Conservation (phyloP, 2,113 vertebrate species). For the Phyllostomus hastatus region DNA sequence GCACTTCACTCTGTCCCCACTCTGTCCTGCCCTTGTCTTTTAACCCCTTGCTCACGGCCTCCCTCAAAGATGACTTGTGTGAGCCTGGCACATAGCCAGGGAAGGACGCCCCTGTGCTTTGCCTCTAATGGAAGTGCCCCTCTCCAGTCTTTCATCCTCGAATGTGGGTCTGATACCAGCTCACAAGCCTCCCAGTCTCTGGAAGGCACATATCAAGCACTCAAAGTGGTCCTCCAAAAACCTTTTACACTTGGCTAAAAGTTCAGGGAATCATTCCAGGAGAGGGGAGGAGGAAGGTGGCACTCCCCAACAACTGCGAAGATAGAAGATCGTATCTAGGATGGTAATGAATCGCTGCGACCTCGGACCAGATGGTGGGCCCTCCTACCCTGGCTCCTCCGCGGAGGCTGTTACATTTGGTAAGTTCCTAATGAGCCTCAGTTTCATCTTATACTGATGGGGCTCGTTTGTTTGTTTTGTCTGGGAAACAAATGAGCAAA, state of each 20-base stretch:
- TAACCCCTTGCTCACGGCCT: accelerated
- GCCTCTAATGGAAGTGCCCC: accelerated
- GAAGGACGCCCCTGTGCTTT: not conserved
- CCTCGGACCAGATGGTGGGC: no score
- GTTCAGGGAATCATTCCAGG: not conserved
- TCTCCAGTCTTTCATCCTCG: not conserved
- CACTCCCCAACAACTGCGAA: not conserved
- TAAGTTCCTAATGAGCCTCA: not conserved
- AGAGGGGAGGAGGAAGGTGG: not conserved
- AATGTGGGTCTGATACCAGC: not conserved
- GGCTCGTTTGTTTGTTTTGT: no score
- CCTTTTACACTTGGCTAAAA: not conserved
- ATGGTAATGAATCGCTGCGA: not conserved
- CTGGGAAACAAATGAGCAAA: no score
- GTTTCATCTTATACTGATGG: not conserved
- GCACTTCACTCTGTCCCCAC: not conserved
- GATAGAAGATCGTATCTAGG: not conserved
- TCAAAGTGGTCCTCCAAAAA: not conserved
- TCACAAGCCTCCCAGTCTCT: not conserved
- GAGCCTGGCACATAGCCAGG: accelerated
- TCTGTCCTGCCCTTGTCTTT: not conserved
- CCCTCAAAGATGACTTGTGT: not conserved
- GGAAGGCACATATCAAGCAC: not conserved
- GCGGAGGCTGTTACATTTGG: not conserved
- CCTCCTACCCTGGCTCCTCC: not conserved